These are phyloP conservation scores for Drosophila grimshawi DNA, from an alignment of 1,140 invertebrate genomes.

Conservation along the genomic window DNA sequence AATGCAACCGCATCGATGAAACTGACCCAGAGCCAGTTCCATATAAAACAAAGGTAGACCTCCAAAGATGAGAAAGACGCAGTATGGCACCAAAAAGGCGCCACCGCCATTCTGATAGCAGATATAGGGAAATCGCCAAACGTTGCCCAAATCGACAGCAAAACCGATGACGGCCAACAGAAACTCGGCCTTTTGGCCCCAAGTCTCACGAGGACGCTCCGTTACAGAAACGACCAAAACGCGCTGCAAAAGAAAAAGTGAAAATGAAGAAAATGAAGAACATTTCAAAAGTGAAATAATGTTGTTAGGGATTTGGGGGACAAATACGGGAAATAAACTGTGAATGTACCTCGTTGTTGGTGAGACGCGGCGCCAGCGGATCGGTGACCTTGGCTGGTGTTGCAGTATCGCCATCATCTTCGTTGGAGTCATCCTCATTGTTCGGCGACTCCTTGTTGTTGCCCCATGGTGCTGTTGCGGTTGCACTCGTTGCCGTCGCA, in stretches of 20 bases:
- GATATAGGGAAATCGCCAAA: constrained; percentile 93
- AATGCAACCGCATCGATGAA: constrained; percentile 95
- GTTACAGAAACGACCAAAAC: constrained; percentile 88
- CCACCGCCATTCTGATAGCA: constrained; percentile 93
- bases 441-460: constrained; percentile 79
- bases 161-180: constrained; percentile 94
- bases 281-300: constrained; percentile 3
- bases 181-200: constrained; percentile 95
- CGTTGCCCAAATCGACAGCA: constrained; percentile 93
- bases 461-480: constrained; percentile 63
- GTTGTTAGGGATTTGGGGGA: constrained; percentile 5
- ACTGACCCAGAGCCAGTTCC: constrained; percentile 96
- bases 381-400: constrained; percentile 81
- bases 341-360: constrained; percentile 69
- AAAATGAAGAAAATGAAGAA: neutral
- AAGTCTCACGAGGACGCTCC: constrained; percentile 88
- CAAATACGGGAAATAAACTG: too few species aligned
- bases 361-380: constrained; percentile 73
- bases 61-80: constrained; percentile 95
- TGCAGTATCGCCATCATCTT: constrained; percentile 74
- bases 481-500: constrained; percentile 20
- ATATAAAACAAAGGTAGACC: constrained; percentile 97
- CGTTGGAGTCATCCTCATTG: constrained; percentile 77
- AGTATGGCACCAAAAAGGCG: constrained; percentile 97
- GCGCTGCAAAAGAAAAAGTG: constrained; percentile 60